Evolutionary conservation across 2,113 vertebrate genomes (phyloP), one percentile per base, ranked within the genome.

Genomic region (Monopterus albus): DNA sequence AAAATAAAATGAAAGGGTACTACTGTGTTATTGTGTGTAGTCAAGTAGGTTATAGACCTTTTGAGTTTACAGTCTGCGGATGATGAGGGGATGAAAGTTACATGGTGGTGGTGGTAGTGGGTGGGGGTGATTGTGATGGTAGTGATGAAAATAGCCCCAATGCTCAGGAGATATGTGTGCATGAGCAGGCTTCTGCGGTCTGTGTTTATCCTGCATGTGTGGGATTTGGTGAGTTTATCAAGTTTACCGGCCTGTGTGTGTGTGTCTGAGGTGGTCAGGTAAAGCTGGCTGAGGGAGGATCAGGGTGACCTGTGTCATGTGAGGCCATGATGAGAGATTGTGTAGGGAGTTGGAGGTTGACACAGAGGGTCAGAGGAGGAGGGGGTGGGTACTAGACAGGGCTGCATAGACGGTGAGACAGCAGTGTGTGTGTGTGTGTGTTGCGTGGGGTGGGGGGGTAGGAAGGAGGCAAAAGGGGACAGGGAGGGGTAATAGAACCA

Each of bases 301-400:
- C 38, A 70, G 57, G 35, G 64, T 78, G 87, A 88, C 84, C 77
- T 43, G 38, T 47, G 43, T 21, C 67, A 78, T 65, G 64, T 45
- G 73, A 88, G 80, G 79, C 86, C 84, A 72, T 69, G 77, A 87
- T 91, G 90, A 92, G 88, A 90, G 90, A 92, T 91, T 89, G 88
- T 78, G 82, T 70, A 78, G 85, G 88, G 90, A 90, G 81, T 89
- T 88, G 73, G 84, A 86, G 78, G 84, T 88, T 84, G 89, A 87
- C 83, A 85, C 76, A 53, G 81, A 83, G 89, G 90, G 86, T 90
- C 84, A 88, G 75, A 51, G 71, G 53, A 40, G 49, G 67, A 47
- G 61, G 58, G 38, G 53, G 40, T 38, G 69, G 72, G 51, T 47
- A 60, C 62, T 20, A 69, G 80, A 81, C 61, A 81, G 68, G 78